These are phyloP conservation scores for Norana najaformis DNA, from an alignment of 2,888 invertebrate genomes.

Conservation along the genomic window DNA sequence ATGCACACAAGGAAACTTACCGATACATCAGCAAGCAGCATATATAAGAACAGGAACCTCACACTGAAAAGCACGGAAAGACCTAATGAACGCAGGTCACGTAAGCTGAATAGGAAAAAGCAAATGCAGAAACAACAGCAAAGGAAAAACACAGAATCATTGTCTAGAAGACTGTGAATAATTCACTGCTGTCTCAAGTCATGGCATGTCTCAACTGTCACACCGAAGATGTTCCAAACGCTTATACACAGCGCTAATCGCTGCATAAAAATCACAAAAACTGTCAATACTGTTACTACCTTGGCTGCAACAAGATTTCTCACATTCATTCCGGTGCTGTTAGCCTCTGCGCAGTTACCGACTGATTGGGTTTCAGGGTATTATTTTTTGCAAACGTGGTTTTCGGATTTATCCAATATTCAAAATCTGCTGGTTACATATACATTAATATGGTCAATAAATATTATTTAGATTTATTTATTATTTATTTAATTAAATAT, in stretches of 20 bases:
- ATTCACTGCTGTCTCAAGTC: not conserved
- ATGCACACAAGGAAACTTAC: not conserved
- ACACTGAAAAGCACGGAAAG: not conserved
- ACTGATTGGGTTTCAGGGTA: too few species aligned
- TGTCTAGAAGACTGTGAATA: not conserved
- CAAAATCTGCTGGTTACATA: not conserved
- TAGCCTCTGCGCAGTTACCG: too few species aligned
- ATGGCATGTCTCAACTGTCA: not conserved
- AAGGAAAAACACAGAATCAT: not conserved
- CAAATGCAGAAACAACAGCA: not conserved
- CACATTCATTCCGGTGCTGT: not conserved
- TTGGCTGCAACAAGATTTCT: not conserved
- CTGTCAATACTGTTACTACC: not conserved
- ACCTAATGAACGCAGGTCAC: not conserved
- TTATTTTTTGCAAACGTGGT: not conserved
- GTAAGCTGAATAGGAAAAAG: not conserved
- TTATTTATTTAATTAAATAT: too few species aligned
- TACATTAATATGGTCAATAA: not conserved
- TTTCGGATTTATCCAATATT: not conserved
- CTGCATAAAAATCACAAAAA: not conserved
- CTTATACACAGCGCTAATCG: not conserved
- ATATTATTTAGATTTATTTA: too few species aligned
- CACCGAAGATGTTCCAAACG: not conserved
- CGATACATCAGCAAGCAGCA: not conserved
- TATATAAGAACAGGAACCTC: not conserved